Evolutionary conservation across 2,888 invertebrate genomes (phyloP).

Genomic region (Sarcophaga subvicina): DNA sequence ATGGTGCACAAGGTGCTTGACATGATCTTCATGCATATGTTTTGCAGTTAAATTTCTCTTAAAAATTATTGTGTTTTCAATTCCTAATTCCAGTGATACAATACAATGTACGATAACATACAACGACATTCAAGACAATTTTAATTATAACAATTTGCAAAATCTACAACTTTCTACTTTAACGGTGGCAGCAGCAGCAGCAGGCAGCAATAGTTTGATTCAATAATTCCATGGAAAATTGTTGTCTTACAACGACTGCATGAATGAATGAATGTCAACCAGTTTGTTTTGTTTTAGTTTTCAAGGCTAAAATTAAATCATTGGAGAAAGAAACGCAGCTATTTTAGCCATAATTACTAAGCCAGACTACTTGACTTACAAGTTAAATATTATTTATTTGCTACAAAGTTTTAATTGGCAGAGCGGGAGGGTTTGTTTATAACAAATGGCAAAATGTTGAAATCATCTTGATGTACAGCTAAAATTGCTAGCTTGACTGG

Average conservation of each 20-base stretch:
- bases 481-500: constrained; percentile 17
- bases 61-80: neutral
- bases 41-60: too few species aligned
- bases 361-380: constrained; percentile 27
- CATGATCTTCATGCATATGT: too few species aligned
- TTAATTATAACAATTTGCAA: constrained; percentile 41
- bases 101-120: constrained; percentile 5
- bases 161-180: constrained; percentile 49
- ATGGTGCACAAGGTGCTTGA: too few species aligned
- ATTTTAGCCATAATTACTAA: constrained; percentile 41
- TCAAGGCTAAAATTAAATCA: constrained; percentile 53
- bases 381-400: constrained; percentile 24
- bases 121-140: constrained; percentile 18
- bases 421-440: neutral
- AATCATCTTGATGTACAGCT: neutral
- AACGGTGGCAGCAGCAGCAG: neutral
- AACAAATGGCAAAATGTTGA: neutral
- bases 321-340: constrained; percentile 21
- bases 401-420: neutral
- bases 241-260: neutral
- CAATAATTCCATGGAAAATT: constrained; percentile 17
- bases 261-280: constrained; percentile 45
- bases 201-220: constrained; percentile 20
- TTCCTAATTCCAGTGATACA: neutral
- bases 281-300: constrained; percentile 18